Evolutionary conservation across 1,140 invertebrate species (phyloP), one percentile per base, ranked within the genome.

Genomic region (Trichoplusia ni): DNA sequence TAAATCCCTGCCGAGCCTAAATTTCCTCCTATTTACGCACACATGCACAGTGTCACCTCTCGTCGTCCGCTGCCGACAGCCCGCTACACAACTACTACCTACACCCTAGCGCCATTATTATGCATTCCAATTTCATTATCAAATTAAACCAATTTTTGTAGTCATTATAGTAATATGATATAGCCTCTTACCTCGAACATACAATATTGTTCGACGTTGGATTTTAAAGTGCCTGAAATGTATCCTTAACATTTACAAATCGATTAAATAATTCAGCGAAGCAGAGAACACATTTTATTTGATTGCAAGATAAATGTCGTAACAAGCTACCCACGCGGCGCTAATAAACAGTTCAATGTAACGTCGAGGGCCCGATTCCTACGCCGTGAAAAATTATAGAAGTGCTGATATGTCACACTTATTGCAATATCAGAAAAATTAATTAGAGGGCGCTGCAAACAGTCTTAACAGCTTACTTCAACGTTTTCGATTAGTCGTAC

Each of bases 1-100:
- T 70, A 67, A 51, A 76, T 90, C 86, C 86, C 88, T 90, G 88
- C 88, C 88, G 88, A 83, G 76, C 88, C 85, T 86, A 88, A 84
- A 86, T 77, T 80, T 86, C 78, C 78, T 89, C 84, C 84, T 69
- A 71, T 75, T 66, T 77, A 76, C 83, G 86, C 79, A 74, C 76
- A 59, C 44, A 13, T 11, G 33, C 16, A 21, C 33, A 5, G 29
- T 5, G 25, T 13, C 9, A 49, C 21, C 14, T 11, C 33, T 2
- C 29, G 61, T 27, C 64, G 37, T 37, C 3, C 38, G 51, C 21
- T 51, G 27, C 25, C 47, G 37, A 63, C 64, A 44, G 47, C 47
- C 61, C 38, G 64, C 19, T 58, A 38, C 54, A n/a, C 16, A n/a
- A n/a, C 16, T 40, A 18, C 13, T 49, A 62, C 74, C 13, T 49